A percentile compares a stretch with the other conserved stretches of the same genome.
phyloP scores from a whole-genome alignment of 2,888 invertebrate genomes.

The Cordilura impudica region DNA sequence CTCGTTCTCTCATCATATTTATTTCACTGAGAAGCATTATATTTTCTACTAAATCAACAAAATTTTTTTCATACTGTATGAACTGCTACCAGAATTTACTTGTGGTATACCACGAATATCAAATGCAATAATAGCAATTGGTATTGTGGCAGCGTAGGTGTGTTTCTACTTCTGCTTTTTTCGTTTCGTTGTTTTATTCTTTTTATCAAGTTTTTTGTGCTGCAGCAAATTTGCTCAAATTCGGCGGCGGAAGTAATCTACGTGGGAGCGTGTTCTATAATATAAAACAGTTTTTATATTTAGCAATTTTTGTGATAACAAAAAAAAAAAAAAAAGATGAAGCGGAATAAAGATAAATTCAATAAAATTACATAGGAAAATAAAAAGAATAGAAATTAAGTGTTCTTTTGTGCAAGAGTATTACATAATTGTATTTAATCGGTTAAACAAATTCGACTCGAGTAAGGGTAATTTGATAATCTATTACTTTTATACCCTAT shows the following conservation, averaged over 20 bases:
- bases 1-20: too few relatives aligned
- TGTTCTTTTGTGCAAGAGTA: too few relatives aligned
- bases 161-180: constrained; percentile 37
- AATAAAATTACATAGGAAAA: constrained; percentile 25
- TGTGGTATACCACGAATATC: constrained; percentile 67
- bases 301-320: constrained; percentile 32
- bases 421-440: too few relatives aligned
- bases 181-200: constrained; percentile 13
- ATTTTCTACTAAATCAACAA: too few relatives aligned
- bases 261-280: constrained; percentile 58
- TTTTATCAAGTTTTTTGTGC: constrained; percentile 25
- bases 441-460: too few relatives aligned
- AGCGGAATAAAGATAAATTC: constrained; percentile 30
- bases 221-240: constrained; percentile 55
- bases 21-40: too few relatives aligned
- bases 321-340: not conserved
- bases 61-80: constrained; percentile 32
- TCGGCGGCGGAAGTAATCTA: constrained; percentile 62
- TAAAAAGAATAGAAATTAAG: constrained; percentile 32
- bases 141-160: constrained; percentile 25
- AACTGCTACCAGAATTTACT: constrained; percentile 66
- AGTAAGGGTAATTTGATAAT: too few relatives aligned
- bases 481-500: too few relatives aligned
- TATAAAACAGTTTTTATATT: constrained; percentile 56
- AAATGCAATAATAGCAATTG: constrained; percentile 67